A percentile compares a stretch with the other conserved stretches of the same genome.
These are phyloP conservation scores for Phoeniculus purpureus DNA, from an alignment of 2,797 vertebrate species.

Conservation along the genomic window DNA sequence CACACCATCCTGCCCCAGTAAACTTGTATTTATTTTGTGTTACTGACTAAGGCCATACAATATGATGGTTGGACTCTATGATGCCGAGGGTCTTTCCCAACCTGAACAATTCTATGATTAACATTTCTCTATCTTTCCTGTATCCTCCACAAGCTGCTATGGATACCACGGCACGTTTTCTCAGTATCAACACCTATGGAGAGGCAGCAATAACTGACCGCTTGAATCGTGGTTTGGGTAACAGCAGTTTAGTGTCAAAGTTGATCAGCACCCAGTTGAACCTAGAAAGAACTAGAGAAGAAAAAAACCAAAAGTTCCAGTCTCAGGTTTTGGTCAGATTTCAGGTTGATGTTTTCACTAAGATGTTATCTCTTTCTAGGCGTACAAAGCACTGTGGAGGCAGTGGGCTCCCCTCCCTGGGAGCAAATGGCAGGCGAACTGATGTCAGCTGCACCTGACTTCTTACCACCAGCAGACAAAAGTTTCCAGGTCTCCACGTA, in stretches of 20 bases:
- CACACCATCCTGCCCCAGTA: too few relatives aligned
- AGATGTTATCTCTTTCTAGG: not conserved
- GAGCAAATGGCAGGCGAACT: not conserved
- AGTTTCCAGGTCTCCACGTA: not conserved
- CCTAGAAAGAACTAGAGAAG: not conserved
- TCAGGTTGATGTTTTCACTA: not conserved
- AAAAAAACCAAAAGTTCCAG: not conserved
- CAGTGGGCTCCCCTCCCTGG: not conserved
- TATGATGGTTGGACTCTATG: too few relatives aligned
- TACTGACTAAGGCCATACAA: too few relatives aligned
- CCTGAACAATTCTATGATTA: too few relatives aligned
- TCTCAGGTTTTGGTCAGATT: not conserved
- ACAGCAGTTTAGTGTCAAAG: not conserved
- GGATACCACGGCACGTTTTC: too few relatives aligned
- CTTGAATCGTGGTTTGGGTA: not conserved
- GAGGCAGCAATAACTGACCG: not conserved
- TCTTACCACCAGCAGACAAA: not conserved
- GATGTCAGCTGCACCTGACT: conserved; percentile 37
- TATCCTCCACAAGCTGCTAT: too few relatives aligned
- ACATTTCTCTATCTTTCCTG: too few relatives aligned
- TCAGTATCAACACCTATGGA: not conserved
- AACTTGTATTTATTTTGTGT: too few relatives aligned
- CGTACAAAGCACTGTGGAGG: not conserved
- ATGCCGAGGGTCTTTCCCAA: too few relatives aligned
- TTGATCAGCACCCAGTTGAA: not conserved